Percentiles rank a stretch among this genome's conserved stretches.
phyloP scores from a whole-genome alignment of 2,797 vertebrate genomes.

The Thripadectes ignobilis region DNA sequence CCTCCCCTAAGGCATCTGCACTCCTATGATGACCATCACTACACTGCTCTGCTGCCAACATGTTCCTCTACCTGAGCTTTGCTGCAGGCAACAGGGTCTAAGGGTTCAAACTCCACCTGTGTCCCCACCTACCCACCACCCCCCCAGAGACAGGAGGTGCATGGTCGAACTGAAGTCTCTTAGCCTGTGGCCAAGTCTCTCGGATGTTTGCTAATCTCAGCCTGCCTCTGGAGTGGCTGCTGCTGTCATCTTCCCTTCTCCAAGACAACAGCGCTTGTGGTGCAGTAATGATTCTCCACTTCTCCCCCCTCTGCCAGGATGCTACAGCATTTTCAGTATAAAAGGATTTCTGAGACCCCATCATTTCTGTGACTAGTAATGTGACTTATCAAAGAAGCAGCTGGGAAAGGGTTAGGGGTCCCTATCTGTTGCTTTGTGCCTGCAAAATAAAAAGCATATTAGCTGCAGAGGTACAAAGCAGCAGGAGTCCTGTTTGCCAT shows the following conservation, averaged over 20 bases:
- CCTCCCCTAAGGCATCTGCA: background rate
- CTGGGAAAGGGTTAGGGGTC: background rate
- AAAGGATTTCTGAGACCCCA: background rate
- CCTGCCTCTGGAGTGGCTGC: background rate
- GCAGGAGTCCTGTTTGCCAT: fast-evolving
- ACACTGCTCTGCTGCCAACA: background rate
- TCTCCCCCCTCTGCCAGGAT: background rate
- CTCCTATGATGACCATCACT: background rate
- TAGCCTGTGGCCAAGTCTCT: background rate
- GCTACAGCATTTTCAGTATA: background rate
- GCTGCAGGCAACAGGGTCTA: background rate
- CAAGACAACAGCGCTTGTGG: fast-evolving
- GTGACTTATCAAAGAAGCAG: background rate
- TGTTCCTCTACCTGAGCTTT: background rate
- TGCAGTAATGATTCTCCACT: background rate
- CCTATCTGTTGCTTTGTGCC: background rate
- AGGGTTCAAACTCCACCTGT: background rate
- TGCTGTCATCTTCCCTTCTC: background rate
- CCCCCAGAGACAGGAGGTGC: background rate
- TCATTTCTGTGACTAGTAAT: background rate
- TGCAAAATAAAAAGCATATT: background rate
- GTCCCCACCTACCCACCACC: background rate
- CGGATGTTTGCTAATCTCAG: background rate
- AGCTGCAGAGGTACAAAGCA: background rate
- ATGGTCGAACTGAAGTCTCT: background rate